Base-by-base conservation (phyloP, 2,888 invertebrate species). In the Ochropacha duplaris region DNA sequence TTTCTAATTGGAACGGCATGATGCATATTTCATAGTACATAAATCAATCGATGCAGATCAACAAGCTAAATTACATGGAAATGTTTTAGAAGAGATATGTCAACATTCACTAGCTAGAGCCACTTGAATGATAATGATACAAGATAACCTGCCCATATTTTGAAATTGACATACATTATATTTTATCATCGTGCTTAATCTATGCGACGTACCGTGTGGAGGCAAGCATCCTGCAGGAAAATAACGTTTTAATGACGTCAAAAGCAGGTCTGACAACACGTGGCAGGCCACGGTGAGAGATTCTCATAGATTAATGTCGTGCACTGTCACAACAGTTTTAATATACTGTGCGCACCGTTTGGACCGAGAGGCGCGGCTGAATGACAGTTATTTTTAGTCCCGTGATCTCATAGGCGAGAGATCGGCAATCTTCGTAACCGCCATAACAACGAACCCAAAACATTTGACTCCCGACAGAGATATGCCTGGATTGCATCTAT, bases 371-470 rank as follows among this genome's bases (percentile, higher is more conserved):
- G 51, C 51, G 51, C 31, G 51, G 51, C 51, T 3, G 31, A 31
- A n/a, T 16, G 50, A 28, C 50, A 9, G 19, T 57, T 59, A 63
- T 57, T 54, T 55, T 57, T 63, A 59, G 67, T 58, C 19, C 49
- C 57, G 28, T 50, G 26, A 26, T 50, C 26, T 26, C 50, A 50
- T 26, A 28, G 16, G 26, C 50, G 50, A 26, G 50, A 26, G 24
- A 44, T 9, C n/a, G 1, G 14, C 11, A 22, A 24, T 22, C 22
- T 50, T 28, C 50, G 16, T 28, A 50, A 16, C 26, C 8, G 9
- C 19, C 44, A 44, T 44, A 19, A 44, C 16, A 9, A 19, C 19
- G 44, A 19, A n/a, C 19, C 44, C 44, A 19, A 44, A 44, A 39
- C 39, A n/a, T 9, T 44, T 44, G 19, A 44, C 6, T n/a, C 16